Conservation (phyloP, 1,140 invertebrate genomes). For the Gryllus bimaculatus region DNA sequence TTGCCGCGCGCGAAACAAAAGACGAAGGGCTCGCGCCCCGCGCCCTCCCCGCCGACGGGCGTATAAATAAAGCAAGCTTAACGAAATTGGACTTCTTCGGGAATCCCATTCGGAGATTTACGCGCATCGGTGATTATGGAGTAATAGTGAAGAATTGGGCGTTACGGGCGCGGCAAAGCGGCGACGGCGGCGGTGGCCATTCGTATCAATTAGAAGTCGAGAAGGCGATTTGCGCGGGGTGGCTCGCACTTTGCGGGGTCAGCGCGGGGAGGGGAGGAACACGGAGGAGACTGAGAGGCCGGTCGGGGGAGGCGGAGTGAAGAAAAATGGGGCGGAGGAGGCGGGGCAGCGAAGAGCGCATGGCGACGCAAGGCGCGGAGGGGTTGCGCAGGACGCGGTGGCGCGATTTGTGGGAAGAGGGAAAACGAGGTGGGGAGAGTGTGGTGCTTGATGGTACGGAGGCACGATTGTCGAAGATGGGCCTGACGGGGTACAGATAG, state of each 20-base stretch:
- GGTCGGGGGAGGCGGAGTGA: no score
- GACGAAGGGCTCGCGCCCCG: neutral
- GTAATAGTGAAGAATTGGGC: neutral
- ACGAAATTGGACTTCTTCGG: neutral
- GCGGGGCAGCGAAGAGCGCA: no score
- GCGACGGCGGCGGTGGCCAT: neutral
- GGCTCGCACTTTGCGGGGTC: neutral
- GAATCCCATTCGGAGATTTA: neutral
- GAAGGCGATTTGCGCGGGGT: neutral
- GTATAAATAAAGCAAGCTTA: slow-evolving; percentile 2
- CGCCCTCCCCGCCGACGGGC: neutral
- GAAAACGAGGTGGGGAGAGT: no score
- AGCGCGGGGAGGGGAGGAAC: neutral
- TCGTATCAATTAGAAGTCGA: neutral
- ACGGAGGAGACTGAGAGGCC: no score
- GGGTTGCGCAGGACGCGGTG: no score
- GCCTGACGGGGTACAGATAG: no score
- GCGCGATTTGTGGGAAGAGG: no score
- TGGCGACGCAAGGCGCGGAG: no score
- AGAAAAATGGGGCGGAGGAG: no score
- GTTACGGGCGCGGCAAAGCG: neutral
- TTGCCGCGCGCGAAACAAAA: neutral
- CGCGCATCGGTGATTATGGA: neutral
- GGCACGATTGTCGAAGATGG: no score
- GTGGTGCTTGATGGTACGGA: no score